These are phyloP conservation scores for Pampusana beccarii DNA, from an alignment of 2,113 vertebrate genomes.

Conservation along the genomic window DNA sequence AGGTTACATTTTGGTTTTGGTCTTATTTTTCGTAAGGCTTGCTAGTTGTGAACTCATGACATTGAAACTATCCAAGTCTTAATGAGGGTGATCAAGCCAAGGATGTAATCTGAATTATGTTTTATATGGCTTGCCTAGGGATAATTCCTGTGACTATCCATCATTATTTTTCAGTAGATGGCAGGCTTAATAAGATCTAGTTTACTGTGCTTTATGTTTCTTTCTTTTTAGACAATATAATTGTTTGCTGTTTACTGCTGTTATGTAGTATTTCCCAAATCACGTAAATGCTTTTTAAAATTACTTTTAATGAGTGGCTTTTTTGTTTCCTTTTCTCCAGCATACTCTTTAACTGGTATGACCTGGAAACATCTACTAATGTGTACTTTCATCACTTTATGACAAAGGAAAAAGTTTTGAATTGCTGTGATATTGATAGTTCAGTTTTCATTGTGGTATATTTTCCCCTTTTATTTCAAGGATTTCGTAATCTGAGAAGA, in stretches of 20 bases:
- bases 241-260: background rate
- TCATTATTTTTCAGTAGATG: background rate
- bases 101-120: background rate
- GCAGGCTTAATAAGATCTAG: background rate
- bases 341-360: background rate
- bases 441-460: background rate
- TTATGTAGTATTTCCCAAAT: background rate
- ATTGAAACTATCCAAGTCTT: background rate
- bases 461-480: background rate
- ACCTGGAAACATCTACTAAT: background rate
- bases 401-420: background rate
- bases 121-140: slow-evolving; percentile 11
- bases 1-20: background rate
- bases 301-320: background rate
- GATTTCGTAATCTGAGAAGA: background rate
- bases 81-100: background rate
- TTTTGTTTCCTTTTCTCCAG: background rate
- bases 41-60: background rate
- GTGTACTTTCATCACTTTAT: background rate
- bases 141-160: background rate
- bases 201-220: background rate
- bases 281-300: background rate
- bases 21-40: background rate
- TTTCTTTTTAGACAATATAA: background rate
- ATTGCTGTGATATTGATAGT: background rate